A percentile compares a stretch with the other conserved stretches of the same genome.
phyloP scores from a whole-genome alignment of 2,797 vertebrate genomes.

The Alca torda region DNA sequence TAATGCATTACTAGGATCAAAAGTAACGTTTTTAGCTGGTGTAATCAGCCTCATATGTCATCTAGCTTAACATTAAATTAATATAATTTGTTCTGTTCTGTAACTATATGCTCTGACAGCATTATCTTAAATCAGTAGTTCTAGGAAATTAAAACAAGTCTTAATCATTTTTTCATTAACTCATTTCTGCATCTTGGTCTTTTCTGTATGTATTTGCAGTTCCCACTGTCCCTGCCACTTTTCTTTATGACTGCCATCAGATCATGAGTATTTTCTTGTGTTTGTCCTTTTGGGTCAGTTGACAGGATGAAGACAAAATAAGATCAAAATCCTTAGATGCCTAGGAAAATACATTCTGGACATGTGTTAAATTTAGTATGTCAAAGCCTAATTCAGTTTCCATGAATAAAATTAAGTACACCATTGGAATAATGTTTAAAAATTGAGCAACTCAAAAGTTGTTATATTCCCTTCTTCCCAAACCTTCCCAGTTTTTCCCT shows the following conservation, averaged over 20 bases:
- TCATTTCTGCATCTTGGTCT: background rate
- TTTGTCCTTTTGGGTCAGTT: background rate
- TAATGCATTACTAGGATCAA: background rate
- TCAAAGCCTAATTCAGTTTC: background rate
- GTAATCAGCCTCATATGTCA: background rate
- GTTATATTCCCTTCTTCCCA: background rate
- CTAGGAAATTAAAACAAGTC: background rate
- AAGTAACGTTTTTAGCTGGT: background rate
- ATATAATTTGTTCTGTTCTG: accelerated
- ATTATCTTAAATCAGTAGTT: background rate
- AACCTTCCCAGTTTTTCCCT: background rate
- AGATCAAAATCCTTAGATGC: background rate
- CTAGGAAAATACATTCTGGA: background rate
- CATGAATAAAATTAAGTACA: background rate
- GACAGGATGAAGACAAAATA: background rate
- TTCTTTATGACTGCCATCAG: background rate
- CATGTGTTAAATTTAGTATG: background rate
- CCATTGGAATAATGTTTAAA: background rate
- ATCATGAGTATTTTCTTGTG: background rate
- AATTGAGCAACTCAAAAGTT: background rate
- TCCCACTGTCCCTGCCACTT: background rate
- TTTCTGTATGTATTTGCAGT: background rate
- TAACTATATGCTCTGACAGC: background rate
- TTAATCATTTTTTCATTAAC: background rate
- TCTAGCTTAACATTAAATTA: background rate